Evolutionary conservation across 2,888 invertebrate species (phyloP).

Genomic region (Thereva nobilitata): DNA sequence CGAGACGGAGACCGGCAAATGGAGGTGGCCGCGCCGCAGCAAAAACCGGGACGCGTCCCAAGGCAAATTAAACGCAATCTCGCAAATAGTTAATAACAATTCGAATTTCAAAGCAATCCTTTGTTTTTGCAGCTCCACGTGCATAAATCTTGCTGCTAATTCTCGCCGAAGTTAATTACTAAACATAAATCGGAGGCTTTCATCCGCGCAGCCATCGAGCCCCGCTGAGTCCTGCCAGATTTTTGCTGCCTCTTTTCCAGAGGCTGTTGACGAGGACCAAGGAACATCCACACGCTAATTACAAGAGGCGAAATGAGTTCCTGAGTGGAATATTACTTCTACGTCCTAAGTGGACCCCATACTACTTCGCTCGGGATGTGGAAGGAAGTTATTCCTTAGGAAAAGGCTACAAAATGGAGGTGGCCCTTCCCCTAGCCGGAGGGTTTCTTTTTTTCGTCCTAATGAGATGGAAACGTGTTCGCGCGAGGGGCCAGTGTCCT

Average conservation of each 20-base stretch:
- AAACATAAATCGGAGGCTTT: no score
- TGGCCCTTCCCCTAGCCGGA: slow-evolving; percentile 11
- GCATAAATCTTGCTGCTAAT: no score
- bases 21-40: no score
- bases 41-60: no score
- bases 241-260: slow-evolving; percentile 19
- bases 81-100: no score
- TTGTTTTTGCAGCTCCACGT: no score
- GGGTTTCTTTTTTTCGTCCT: slow-evolving; percentile 31
- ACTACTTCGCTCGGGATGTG: background rate
- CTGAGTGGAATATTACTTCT: slow-evolving; percentile 10
- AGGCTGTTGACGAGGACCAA: slow-evolving; percentile 13
- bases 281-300: slow-evolving; percentile 19
- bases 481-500: slow-evolving; percentile 11
- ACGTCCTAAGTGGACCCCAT: background rate
- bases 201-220: background rate
- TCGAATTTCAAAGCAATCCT: no score
- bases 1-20: no score
- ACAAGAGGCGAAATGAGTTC: slow-evolving; percentile 23
- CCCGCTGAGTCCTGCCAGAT: slow-evolving; percentile 1
- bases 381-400: background rate
- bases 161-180: no score
- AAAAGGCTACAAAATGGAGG: slow-evolving; percentile 22
- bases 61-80: no score
- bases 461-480: slow-evolving; percentile 37